Base-by-base conservation (phyloP, 2,797 vertebrate genomes). In the Rhodeus uyekii region DNA sequence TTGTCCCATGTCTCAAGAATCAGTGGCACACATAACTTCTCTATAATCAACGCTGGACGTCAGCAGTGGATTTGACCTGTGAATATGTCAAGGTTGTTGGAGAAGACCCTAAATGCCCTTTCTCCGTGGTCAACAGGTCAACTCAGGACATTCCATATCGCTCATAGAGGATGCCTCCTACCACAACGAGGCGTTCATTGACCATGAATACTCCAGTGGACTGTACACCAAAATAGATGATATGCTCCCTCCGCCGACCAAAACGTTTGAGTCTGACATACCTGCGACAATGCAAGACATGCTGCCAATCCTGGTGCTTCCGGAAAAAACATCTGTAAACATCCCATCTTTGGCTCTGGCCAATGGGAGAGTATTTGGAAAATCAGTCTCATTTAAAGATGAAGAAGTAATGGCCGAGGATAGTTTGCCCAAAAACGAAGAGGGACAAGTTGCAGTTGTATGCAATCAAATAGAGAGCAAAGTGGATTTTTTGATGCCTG, bases 171-270 rank as follows among this genome's bases (percentile, higher is more conserved):
- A 92, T 4, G 22, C 89, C 8, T 86, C 86, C 77, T 90, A 86
- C 83, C 83, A 82, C 67, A 88, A 85, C 18, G 79, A 89, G 84
- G 87, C 86, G 8, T 90, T 88, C 76, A 55, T 81, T 10, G 88
- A 88, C 7, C 55, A 80, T 3, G 86, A 90, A 65, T 63, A 64
- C 50, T 76, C 86, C 3, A 65, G 46, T 16, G 76, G 88, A 55
- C 83, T 91, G 36, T 92, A 93, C 85, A 92, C 89, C 39, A 88
- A 88, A 80, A 92, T 53, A 81, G 85, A 83, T 5, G 91, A 91
- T 9, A 73, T 81, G 38, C 83, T 83, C 27, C 69, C 68, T 27
- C 69, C 71, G 1, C 12, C 80, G 9, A 82, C 63, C 32, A 48
- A n/a, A 29, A 46, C 13, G 8, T 69, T 42, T 2, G 34, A 76